These are phyloP conservation scores for Ailurus styani DNA, from an alignment of 2,113 vertebrate species.

Conservation along the genomic window DNA sequence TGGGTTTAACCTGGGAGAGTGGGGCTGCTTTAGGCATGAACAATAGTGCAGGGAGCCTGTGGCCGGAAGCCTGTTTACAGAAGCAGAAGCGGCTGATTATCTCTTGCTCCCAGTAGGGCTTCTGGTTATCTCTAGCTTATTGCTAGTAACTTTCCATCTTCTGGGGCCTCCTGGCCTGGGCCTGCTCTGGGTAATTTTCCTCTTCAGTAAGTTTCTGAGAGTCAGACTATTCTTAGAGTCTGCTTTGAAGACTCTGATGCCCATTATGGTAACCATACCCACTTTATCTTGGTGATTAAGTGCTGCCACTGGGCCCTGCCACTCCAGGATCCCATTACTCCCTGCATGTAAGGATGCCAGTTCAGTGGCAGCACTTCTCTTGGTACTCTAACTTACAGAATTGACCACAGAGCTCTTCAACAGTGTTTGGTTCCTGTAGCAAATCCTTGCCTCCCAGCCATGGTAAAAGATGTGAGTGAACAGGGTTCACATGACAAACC, in stretches of 20 bases:
- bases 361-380: background rate
- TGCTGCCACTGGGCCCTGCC: background rate
- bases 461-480: background rate
- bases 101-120: too few relatives aligned
- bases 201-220: background rate
- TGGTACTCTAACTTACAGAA: background rate
- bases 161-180: too few relatives aligned
- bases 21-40: too few relatives aligned
- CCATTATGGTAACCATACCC: background rate
- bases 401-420: background rate
- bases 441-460: background rate
- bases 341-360: background rate
- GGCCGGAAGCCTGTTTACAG: too few relatives aligned
- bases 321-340: background rate
- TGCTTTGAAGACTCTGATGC: background rate
- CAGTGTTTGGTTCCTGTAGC: background rate
- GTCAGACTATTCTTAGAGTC: background rate
- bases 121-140: too few relatives aligned
- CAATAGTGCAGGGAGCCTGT: too few relatives aligned
- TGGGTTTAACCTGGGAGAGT: too few relatives aligned
- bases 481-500: background rate
- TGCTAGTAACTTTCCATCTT: too few relatives aligned
- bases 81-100: too few relatives aligned
- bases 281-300: background rate
- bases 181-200: too few relatives aligned